These are phyloP conservation scores for Halichoeres trimaculatus DNA, from an alignment of 2,113 vertebrate species.

Conservation along the genomic window DNA sequence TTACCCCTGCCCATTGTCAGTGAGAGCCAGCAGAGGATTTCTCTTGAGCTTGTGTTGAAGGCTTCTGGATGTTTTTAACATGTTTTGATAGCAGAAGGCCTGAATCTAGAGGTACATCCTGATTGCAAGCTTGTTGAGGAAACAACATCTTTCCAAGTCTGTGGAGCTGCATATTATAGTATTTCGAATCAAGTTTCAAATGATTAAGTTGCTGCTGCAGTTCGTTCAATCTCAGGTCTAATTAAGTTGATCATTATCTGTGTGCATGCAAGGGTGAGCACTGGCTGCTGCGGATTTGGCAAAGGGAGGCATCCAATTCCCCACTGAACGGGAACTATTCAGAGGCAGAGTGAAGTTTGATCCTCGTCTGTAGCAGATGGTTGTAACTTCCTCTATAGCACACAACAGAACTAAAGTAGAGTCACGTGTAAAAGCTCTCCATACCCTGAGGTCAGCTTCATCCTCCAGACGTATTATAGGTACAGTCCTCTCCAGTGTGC, in stretches of 20 bases:
- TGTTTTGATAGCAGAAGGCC: slow-evolving; percentile 54
- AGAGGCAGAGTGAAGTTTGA: slow-evolving; percentile 62
- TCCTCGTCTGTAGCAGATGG: slow-evolving; percentile 56
- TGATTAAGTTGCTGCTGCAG: slow-evolving; percentile 86
- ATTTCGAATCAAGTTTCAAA: slow-evolving; percentile 86
- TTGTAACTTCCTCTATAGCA: slow-evolving; percentile 20
- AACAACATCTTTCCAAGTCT: slow-evolving; percentile 65
- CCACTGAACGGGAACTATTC: slow-evolving; percentile 60
- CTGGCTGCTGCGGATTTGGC: slow-evolving; percentile 80
- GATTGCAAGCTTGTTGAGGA: slow-evolving; percentile 61
- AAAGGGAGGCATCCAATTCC: slow-evolving; percentile 73
- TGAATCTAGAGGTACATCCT: slow-evolving; percentile 70
- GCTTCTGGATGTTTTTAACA: slow-evolving; percentile 12
- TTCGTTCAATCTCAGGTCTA: slow-evolving; percentile 86
- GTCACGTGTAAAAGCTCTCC: slow-evolving; percentile 12
- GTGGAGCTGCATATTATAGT: slow-evolving; percentile 80
- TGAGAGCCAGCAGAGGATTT: slow-evolving; percentile 17
- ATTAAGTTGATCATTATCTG: slow-evolving; percentile 88
- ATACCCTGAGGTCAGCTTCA: slow-evolving; percentile 86
- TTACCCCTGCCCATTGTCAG: slow-evolving; percentile 26
- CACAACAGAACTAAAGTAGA: neutral
- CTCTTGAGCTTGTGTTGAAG: slow-evolving; percentile 15
- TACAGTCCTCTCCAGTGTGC: slow-evolving; percentile 79
- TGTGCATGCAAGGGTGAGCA: slow-evolving; percentile 84
- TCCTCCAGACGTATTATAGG: slow-evolving; percentile 84